Evolutionary conservation across 2,888 invertebrate species (phyloP).

Genomic region (Ennomos erosarius): DNA sequence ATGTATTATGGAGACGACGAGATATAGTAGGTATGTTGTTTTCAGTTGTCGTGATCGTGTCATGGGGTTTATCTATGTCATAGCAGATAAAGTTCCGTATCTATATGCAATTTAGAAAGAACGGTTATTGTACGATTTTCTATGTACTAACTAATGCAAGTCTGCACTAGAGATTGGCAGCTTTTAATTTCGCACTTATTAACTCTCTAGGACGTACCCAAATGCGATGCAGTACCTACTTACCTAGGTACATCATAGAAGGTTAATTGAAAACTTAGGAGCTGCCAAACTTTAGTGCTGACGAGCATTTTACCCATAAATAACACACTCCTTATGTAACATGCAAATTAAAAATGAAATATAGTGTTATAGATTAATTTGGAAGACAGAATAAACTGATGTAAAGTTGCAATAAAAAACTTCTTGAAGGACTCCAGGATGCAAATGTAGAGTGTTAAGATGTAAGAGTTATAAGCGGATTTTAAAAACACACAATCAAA

Average conservation of each 20-base stretch:
- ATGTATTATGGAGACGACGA: slow-evolving; percentile 2
- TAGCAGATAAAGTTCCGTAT: slow-evolving; percentile 3
- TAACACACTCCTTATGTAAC: slow-evolving; percentile 15
- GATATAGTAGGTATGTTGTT: slow-evolving; percentile 2
- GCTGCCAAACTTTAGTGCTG: too few species aligned
- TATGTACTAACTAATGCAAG: too few species aligned
- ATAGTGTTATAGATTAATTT: slow-evolving; percentile 5
- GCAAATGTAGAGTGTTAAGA: slow-evolving; percentile 24
- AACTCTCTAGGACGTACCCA: too few species aligned
- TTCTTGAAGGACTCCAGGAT: slow-evolving; percentile 4
- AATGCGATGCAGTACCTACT: too few species aligned
- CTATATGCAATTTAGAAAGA: too few species aligned
- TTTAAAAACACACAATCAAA: slow-evolving; percentile 46
- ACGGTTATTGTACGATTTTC: too few species aligned
- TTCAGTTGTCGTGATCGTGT: slow-evolving; percentile 4
- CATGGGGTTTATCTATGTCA: slow-evolving; percentile 15
- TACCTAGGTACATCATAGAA: too few species aligned
- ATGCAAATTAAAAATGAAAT: slow-evolving; percentile 16
- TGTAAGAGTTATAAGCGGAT: slow-evolving; percentile 32
- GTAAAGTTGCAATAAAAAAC: slow-evolving; percentile 14
- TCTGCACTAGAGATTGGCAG: too few species aligned
- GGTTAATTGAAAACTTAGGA: too few species aligned
- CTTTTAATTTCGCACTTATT: too few species aligned
- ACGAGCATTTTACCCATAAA: too few species aligned
- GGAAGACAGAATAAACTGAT: slow-evolving; percentile 5